phyloP scores from a whole-genome alignment of 2,888 invertebrate species.

The Nomada goodeniana region DNA sequence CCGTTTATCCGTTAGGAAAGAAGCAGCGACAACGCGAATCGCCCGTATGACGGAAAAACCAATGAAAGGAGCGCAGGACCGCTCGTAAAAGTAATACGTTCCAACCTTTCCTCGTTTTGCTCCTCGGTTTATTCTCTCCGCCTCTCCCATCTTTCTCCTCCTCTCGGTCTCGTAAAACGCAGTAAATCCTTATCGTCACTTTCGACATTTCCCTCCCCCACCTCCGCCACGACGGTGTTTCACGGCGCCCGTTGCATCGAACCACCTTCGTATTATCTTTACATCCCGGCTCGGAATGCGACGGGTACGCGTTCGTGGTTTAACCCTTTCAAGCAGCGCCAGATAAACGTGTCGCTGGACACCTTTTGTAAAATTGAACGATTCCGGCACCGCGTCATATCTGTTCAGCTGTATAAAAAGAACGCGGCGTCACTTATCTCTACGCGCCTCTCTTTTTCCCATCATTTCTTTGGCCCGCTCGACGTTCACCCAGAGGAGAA shows the following conservation, averaged over 20 bases:
- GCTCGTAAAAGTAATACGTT: slow-evolving; percentile 63
- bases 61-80: slow-evolving; percentile 26
- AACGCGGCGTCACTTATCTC: slow-evolving; percentile 61
- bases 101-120: slow-evolving; percentile 5
- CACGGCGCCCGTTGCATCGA: slow-evolving; percentile 31
- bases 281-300: slow-evolving; percentile 73
- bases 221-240: slow-evolving; percentile 24
- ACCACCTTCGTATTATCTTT: slow-evolving; percentile 74
- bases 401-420: slow-evolving; percentile 45
- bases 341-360: slow-evolving; percentile 78
- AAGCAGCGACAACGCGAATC: slow-evolving; percentile 61
- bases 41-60: slow-evolving; percentile 50
- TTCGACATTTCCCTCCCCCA: slow-evolving; percentile 61
- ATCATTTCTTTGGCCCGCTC: not conserved
- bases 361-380: slow-evolving; percentile 77
- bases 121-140: not conserved
- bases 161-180: slow-evolving; percentile 50
- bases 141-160: not conserved
- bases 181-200: slow-evolving; percentile 79
- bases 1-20: not conserved
- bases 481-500: not conserved
- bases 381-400: slow-evolving; percentile 68
- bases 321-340: slow-evolving; percentile 78
- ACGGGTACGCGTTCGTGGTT: slow-evolving; percentile 61
- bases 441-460: slow-evolving; percentile 18